These are phyloP conservation scores for Lithophane leautieri DNA, from an alignment of 2,888 invertebrate genomes.

Conservation along the genomic window DNA sequence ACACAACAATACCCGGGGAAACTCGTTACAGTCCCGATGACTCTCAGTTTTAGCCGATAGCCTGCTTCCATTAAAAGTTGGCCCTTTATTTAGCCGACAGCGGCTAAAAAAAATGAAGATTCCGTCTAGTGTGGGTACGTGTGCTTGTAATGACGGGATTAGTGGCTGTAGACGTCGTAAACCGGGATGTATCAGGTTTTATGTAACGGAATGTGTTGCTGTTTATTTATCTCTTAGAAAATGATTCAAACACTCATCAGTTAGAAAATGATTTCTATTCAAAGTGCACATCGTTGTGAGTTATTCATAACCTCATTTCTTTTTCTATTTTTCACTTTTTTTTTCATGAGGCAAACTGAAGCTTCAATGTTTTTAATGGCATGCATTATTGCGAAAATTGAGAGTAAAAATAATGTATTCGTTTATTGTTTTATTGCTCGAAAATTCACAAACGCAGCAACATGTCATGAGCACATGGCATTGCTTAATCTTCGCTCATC, in stretches of 20 bases:
- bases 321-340: background rate
- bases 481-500: slow-evolving; percentile 42
- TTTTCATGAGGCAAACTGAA: background rate
- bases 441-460: slow-evolving; percentile 8
- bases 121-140: slow-evolving; percentile 50
- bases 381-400: background rate
- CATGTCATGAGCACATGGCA: background rate
- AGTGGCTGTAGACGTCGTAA: slow-evolving; percentile 8
- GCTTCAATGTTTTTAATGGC: background rate
- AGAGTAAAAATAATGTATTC: background rate
- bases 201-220: slow-evolving; percentile 1
- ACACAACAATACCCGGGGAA: slow-evolving; percentile 28
- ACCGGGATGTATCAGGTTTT: slow-evolving; percentile 26
- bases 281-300: background rate
- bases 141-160: slow-evolving; percentile 48
- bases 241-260: background rate
- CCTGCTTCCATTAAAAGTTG: slow-evolving; percentile 74
- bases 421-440: background rate
- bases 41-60: slow-evolving; percentile 69
- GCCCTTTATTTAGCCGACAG: slow-evolving; percentile 70
- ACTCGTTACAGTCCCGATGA: slow-evolving; percentile 63
- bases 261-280: background rate
- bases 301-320: background rate
- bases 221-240: background rate
- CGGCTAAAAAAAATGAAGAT: slow-evolving; percentile 66